Conservation (phyloP, 2,888 invertebrate genomes). For the Parnassius orleans region DNA sequence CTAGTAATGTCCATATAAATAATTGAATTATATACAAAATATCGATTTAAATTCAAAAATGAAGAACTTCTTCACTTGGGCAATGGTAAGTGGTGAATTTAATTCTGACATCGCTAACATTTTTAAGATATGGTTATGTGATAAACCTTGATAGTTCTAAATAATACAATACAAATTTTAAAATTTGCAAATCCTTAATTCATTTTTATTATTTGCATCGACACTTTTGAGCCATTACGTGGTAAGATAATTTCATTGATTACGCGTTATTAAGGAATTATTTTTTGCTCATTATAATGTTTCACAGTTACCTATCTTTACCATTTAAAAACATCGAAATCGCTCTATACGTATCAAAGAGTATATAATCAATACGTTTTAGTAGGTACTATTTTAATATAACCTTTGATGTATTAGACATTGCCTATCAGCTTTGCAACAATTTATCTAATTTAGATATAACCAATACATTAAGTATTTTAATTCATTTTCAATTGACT, state of each 20-base stretch:
- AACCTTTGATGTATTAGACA: no score
- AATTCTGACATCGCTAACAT: background rate
- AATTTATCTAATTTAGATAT: no score
- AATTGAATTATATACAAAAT: conserved; percentile 31
- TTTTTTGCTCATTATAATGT: conserved; percentile 4
- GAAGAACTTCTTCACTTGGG: conserved; percentile 52
- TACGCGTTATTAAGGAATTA: conserved; percentile 10
- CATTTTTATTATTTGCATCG: no score
- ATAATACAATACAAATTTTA: no score
- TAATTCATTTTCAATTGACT: no score
- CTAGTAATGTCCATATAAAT: conserved; percentile 32
- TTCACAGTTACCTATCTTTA: conserved; percentile 11
- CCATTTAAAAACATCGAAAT: no score
- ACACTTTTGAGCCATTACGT: conserved; percentile 15
- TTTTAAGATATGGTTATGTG: background rate
- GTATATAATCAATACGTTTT: no score
- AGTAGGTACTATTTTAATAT: background rate
- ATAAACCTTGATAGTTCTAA: no score
- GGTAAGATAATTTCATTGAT: conserved; percentile 21
- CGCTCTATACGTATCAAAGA: no score
- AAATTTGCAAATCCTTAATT: no score
- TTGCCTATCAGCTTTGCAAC: no score
- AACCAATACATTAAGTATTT: no score
- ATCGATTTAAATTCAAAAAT: conserved; percentile 37
- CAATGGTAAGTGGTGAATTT: conserved; percentile 43